Evolutionary conservation across 2,888 invertebrate species (phyloP).

Genomic region (Acanthosepion pharaonis): DNA sequence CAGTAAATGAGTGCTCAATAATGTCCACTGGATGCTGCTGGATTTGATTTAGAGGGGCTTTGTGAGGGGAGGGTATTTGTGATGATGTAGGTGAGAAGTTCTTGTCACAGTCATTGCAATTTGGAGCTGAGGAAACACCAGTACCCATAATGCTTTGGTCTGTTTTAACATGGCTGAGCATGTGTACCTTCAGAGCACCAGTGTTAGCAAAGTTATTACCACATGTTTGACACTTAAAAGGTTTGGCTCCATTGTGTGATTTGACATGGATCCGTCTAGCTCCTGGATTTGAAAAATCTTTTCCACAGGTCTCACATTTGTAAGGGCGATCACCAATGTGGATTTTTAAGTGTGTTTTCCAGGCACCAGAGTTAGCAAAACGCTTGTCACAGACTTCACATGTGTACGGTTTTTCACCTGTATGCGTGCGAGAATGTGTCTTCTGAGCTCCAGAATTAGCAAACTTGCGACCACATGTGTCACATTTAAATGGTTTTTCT

Average conservation of each 20-base stretch:
- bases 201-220: constrained; percentile 45
- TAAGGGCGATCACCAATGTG: constrained; percentile 46
- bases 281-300: constrained; percentile 45
- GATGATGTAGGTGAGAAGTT: constrained; percentile 39
- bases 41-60: constrained; percentile 35
- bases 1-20: background rate
- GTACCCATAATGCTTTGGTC: constrained; percentile 36
- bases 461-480: constrained; percentile 42
- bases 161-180: constrained; percentile 44
- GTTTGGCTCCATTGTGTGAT: constrained; percentile 42
- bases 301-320: constrained; percentile 47
- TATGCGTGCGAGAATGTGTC: constrained; percentile 42
- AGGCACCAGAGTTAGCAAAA: constrained; percentile 47
- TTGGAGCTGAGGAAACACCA: background rate
- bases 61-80: constrained; percentile 39
- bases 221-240: constrained; percentile 41
- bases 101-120: constrained; percentile 47
- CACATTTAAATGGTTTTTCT: constrained; percentile 45
- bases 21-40: constrained; percentile 41
- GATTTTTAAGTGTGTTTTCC: constrained; percentile 46
- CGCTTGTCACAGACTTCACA: constrained; percentile 46
- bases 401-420: constrained; percentile 42
- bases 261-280: constrained; percentile 43
- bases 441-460: constrained; percentile 45
- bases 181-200: constrained; percentile 46